Evolutionary conservation across 2,113 vertebrate genomes (phyloP).

Genomic region (Lathamus discolor): DNA sequence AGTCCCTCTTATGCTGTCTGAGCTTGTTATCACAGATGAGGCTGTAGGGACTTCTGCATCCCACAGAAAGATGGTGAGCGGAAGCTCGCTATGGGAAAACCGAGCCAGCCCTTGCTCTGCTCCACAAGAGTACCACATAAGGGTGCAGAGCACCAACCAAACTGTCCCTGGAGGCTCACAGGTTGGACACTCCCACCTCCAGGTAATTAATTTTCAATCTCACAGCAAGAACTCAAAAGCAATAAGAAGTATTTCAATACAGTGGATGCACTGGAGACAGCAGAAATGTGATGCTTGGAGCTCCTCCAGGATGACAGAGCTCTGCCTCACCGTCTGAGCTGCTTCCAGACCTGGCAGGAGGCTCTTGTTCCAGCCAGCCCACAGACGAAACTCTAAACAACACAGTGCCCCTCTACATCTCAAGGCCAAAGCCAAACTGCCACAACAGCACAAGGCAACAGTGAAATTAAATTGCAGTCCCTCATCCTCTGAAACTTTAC

Average conservation of each 20-base stretch:
- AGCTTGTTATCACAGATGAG: neutral
- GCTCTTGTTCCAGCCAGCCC: neutral
- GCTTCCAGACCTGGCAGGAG: neutral
- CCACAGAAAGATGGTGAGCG: neutral
- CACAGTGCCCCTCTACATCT: neutral
- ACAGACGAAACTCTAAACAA: neutral
- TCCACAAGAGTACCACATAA: neutral
- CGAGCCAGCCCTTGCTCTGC: neutral
- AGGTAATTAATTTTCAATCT: neutral
- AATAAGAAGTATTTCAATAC: neutral
- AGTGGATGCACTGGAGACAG: neutral
- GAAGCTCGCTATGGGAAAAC: neutral
- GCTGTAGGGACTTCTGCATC: neutral
- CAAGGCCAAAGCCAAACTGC: neutral
- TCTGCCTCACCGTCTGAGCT: neutral
- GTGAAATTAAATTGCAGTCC: slow-evolving; percentile 5
- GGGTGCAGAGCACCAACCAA: neutral
- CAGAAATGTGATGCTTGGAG: neutral
- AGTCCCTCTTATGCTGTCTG: neutral
- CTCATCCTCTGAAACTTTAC: neutral
- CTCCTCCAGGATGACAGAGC: neutral
- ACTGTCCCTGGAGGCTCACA: neutral
- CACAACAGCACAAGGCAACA: neutral
- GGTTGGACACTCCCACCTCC: neutral
- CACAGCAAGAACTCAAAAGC: neutral